Base-by-base conservation (phyloP, 2,797 vertebrate species). In the Balearica regulorum region DNA sequence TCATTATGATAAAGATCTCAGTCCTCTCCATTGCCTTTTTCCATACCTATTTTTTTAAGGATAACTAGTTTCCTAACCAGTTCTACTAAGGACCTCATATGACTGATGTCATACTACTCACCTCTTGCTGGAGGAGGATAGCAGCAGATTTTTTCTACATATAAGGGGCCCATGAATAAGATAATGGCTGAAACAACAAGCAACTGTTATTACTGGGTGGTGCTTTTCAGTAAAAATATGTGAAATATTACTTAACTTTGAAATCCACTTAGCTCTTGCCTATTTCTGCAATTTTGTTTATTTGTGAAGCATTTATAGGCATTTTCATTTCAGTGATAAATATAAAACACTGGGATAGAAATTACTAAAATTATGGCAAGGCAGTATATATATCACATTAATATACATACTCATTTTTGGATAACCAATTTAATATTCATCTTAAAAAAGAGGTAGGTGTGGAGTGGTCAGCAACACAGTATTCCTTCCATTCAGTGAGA, bases 361-460 rank as follows among this genome's bases (percentile, higher is more conserved):
- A 79, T 49, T 79, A 76, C 29, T 54, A 39, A 89, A 68, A 46
- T 43, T n/a, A 20, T 61, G 31, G 12, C 21, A 83, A 5, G 43
- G 14, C 8, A 33, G 15, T 55, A 72, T 77, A 60, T 55, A 60
- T 55, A 33, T 49, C 12, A 48, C 13, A 57, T 43, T 60, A 24
- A 58, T 54, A 43, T 26, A 21, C 0, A 0, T 65, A 60, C 13
- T 51, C 1, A 39, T 49, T 68, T 83, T 54, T n/a, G 22, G 24
- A 60, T 15, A 69, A 72, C 48, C 4, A 68, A 46, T 17, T 89
- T 15, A 55, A 16, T 64, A 65, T 49, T 83, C 1, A 41, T 58
- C 24, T 60, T 57, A 5, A 75, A 49, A 66, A 85, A 46, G 13
- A 78, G 20, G 6, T 41, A 48, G 7, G 9, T 37, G 1, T 61